phyloP scores from a whole-genome alignment of 2,888 invertebrate species.

The Myopa tessellatipennis region DNA sequence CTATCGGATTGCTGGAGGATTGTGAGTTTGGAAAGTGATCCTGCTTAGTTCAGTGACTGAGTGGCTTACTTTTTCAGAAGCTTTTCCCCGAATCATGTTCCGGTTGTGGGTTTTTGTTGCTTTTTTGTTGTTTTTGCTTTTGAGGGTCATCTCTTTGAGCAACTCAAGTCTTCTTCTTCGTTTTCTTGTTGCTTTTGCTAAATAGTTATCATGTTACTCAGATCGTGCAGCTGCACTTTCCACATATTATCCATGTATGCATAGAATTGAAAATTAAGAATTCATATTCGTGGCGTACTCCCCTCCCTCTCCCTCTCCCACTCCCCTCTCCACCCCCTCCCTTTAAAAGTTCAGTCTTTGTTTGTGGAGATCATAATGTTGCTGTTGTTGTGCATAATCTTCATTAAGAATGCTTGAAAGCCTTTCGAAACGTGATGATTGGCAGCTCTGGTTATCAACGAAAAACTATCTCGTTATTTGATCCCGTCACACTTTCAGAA shows the following conservation, averaged over 20 bases:
- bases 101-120: not conserved
- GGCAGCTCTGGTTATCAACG: too few species aligned
- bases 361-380: too few species aligned
- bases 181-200: not conserved
- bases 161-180: not conserved
- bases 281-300: slow-evolving; percentile 47
- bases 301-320: too few species aligned
- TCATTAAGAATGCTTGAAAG: too few species aligned
- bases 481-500: too few species aligned
- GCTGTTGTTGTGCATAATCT: too few species aligned
- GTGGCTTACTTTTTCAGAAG: not conserved
- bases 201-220: not conserved
- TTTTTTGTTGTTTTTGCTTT: not conserved
- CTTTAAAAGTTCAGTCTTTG: too few species aligned
- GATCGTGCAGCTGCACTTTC: slow-evolving; percentile 30
- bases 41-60: not conserved
- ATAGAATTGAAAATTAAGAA: slow-evolving; percentile 49
- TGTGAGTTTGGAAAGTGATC: too few species aligned
- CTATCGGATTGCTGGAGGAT: too few species aligned
- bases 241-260: not conserved
- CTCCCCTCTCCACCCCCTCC: too few species aligned
- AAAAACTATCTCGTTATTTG: too few species aligned
- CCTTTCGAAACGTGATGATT: too few species aligned
- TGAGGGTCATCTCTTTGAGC: not conserved
- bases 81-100: not conserved